Conservation (phyloP, 2,113 vertebrate species). For the Nycticryphes semicollaris region DNA sequence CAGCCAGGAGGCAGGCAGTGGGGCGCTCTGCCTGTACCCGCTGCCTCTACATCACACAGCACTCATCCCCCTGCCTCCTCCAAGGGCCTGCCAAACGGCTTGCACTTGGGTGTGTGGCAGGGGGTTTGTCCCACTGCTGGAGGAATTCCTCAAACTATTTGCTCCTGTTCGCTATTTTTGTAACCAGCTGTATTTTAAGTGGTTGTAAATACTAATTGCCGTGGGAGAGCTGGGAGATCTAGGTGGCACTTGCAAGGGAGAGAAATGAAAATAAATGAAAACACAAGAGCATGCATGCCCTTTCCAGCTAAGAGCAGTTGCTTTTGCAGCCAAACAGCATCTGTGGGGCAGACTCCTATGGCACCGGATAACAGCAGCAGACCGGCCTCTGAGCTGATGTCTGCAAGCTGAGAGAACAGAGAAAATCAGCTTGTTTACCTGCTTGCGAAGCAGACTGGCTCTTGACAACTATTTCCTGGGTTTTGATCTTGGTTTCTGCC, state of each 20-base stretch:
- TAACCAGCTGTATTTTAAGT: background rate
- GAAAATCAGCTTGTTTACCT: slow-evolving; percentile 35
- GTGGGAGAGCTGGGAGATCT: background rate
- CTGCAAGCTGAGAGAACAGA: background rate
- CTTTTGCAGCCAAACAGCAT: background rate
- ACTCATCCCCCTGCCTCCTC: background rate
- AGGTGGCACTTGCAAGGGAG: background rate
- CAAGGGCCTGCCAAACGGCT: background rate
- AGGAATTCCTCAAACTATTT: background rate
- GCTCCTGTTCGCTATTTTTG: background rate
- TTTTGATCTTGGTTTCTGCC: slow-evolving; percentile 19
- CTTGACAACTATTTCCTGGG: slow-evolving; percentile 15
- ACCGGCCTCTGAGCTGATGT: background rate
- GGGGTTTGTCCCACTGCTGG: background rate
- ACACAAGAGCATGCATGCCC: background rate
- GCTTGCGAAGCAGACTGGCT: slow-evolving; percentile 3
- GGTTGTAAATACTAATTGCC: background rate
- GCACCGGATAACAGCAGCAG: background rate
- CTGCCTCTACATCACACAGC: background rate
- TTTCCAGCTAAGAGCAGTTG: background rate
- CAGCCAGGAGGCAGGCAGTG: background rate
- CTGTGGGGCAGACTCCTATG: background rate
- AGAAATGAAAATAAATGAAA: slow-evolving; percentile 4
- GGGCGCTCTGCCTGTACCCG: background rate
- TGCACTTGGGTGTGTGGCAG: background rate